These are phyloP conservation scores for Drosophila infuscata DNA, from an alignment of 2,888 invertebrate species.

Conservation along the genomic window DNA sequence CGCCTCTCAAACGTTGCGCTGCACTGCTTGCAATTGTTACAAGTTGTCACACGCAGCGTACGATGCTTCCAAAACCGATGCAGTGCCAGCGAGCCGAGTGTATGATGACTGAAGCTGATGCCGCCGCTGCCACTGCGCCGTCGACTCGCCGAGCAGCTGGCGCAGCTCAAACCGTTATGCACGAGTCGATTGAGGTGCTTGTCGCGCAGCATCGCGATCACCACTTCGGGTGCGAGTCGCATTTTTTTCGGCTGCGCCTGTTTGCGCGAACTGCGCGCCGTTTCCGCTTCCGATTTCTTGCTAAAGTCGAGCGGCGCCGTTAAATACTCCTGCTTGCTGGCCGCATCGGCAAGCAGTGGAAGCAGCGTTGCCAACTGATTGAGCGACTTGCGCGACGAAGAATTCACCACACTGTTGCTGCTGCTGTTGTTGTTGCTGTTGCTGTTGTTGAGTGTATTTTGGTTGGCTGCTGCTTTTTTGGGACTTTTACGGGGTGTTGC, in stretches of 20 bases:
- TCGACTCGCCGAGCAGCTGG: constrained; percentile 66
- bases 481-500: constrained; percentile 71
- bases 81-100: constrained; percentile 85
- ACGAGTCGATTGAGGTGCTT: constrained; percentile 85
- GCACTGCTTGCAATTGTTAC: constrained; percentile 72
- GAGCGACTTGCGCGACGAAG: constrained; percentile 73
- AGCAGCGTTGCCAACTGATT: constrained; percentile 80
- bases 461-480: constrained; percentile 56
- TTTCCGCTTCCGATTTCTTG: constrained; percentile 65
- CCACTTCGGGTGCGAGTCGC: constrained; percentile 79
- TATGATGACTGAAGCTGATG: constrained; percentile 85
- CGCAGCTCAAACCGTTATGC: constrained; percentile 83
- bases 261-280: constrained; percentile 85
- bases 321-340: constrained; percentile 79
- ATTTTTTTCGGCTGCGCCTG: constrained; percentile 86
- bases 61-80: constrained; percentile 86
- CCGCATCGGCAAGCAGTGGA: constrained; percentile 81
- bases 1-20: constrained; percentile 72
- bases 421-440: constrained; percentile 9
- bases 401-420: constrained; percentile 18
- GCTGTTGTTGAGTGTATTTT: constrained; percentile 11
- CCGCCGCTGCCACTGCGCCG: constrained; percentile 62
- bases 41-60: constrained; percentile 6
- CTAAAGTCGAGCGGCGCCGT: constrained; percentile 81
- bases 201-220: constrained; percentile 83